Percentiles rank a stretch among this genome's conserved stretches.
These are phyloP conservation scores for Cydia fagiglandana DNA, from an alignment of 1,140 invertebrate species.

Conservation along the genomic window DNA sequence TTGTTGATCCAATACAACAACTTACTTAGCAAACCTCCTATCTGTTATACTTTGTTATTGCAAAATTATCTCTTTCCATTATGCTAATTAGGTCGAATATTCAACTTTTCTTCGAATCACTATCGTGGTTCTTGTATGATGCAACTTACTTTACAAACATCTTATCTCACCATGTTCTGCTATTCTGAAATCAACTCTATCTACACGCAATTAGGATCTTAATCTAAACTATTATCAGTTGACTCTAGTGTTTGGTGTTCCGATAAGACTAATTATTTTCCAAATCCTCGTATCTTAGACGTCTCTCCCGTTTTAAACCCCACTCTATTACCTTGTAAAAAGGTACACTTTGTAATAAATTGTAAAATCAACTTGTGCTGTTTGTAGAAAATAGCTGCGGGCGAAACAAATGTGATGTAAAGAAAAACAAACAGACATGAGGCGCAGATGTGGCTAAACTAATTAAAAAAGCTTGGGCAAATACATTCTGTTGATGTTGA, in stretches of 20 bases:
- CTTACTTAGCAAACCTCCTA: neutral
- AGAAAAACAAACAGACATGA: slow-evolving; percentile 7
- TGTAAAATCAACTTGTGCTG: neutral
- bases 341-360: neutral
- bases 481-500: neutral
- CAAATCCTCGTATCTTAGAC: neutral
- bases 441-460: slow-evolving; percentile 9
- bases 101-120: neutral
- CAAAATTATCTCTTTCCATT: neutral
- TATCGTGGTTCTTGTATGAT: neutral
- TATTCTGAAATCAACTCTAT: neutral
- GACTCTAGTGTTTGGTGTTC: neutral
- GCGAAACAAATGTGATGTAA: neutral
- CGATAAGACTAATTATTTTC: neutral
- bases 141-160: neutral
- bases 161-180: neutral
- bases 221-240: neutral
- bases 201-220: neutral
- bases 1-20: neutral
- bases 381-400: neutral
- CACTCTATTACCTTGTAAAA: neutral
- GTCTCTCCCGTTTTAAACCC: neutral
- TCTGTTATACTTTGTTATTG: neutral
- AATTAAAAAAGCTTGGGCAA: slow-evolving; percentile 16
- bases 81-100: neutral